Percentiles rank a stretch among this genome's conserved stretches.
Conservation (phyloP, 2,888 invertebrate genomes). For the Neocrepidodera transversa region DNA sequence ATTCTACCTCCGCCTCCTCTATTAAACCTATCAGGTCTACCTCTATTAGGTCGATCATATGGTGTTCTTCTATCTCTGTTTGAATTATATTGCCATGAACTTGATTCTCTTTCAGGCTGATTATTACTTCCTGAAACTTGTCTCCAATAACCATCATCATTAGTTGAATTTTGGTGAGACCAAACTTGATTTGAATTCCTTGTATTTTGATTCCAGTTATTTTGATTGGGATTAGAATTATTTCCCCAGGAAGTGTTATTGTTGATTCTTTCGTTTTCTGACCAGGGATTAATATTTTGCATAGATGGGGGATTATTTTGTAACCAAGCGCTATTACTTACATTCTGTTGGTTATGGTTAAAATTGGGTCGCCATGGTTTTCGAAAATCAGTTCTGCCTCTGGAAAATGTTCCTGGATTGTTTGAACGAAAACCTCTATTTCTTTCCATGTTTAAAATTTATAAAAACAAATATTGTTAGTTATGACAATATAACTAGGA, state of each 20-base stretch:
- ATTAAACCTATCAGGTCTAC: conserved; percentile 11
- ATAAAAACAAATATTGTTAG: not conserved
- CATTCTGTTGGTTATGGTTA: conserved; percentile 13
- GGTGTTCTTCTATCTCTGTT: conserved; percentile 20
- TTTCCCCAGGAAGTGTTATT: not conserved
- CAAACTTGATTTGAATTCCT: conserved; percentile 2
- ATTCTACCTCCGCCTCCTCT: not conserved
- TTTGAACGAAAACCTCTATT: conserved; percentile 20
- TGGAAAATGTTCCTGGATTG: conserved; percentile 1
- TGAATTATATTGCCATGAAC: conserved; percentile 2
- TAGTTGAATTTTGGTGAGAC: conserved; percentile 4
- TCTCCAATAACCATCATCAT: conserved; percentile 16
- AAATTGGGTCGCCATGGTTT: conserved; percentile 20
- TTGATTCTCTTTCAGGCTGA: not conserved
- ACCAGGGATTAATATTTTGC: not conserved
- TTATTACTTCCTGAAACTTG: conserved; percentile 10
- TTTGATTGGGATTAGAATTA: not conserved
- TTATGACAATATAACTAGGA: not conserved
- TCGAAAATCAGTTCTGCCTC: conserved; percentile 12
- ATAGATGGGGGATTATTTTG: conserved; percentile 14
- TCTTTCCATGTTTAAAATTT: conserved; percentile 15
- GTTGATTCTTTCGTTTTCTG: conserved; percentile 1
- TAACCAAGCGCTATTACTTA: not conserved
- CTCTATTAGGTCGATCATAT: conserved; percentile 21
- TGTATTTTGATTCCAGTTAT: conserved; percentile 7